Base-by-base conservation (phyloP, 2,888 invertebrate genomes). In the Lordiphosa fenestrarum region DNA sequence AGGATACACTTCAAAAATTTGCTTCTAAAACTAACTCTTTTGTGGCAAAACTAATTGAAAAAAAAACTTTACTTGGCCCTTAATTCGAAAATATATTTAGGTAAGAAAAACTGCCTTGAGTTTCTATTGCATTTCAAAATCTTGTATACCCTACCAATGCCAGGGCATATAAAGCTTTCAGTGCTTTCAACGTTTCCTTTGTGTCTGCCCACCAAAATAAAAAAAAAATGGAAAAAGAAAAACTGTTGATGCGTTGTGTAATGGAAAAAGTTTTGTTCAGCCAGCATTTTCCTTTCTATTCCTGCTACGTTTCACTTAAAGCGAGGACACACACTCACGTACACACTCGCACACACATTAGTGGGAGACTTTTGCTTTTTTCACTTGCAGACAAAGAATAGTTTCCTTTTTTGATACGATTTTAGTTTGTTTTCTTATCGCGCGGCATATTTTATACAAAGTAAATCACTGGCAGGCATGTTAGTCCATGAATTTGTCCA, bases 181-280 rank as follows among this genome's bases (percentile, higher is more conserved):
- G 61, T 63, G 68, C 71, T 73, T 77, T 77, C 78, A 71, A 77
- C 77, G 71, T 71, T 67, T 73, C 77, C 82, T 74, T 77, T 77
- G 76, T 76, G 69, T 59, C 49, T 72, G 70, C 59, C 59, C 62
- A 74, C 72, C 72, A 41, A 77, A 73, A 73, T 46, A 51, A 58
- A 49, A 53, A 47, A 53, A 47, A 58, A 49, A 54, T 64, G 51
- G 50, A 71, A 44, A 47, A 58, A 56, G 73, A 66, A 71, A 66
- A 81, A 81, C 73, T 77, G 74, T 81, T 81, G 78, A 73, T 77
- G 71, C 72, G 82, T 81, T 77, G 82, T 77, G 77, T 77, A 77
- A 77, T 77, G 77, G 77, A 77, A 77, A 77, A 77, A 77, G 82
- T 77, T 77, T 77, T 77, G 71, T 80, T 76, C 77, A 73, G 73